phyloP scores from a whole-genome alignment of 2,797 vertebrate genomes.

The Percopsis omiscomaycus region DNA sequence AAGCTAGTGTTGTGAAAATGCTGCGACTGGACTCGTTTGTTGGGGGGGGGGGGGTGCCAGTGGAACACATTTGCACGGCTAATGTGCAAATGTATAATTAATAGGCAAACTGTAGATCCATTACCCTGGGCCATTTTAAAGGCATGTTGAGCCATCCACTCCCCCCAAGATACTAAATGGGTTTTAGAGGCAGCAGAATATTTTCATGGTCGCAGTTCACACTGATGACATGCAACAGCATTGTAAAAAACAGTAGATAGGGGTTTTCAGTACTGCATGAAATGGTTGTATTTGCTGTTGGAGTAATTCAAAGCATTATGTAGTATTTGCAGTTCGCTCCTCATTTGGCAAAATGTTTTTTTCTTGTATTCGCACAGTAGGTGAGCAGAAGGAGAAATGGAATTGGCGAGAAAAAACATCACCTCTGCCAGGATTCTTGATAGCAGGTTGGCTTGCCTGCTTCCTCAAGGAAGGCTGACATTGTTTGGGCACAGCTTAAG shows the following conservation, averaged over 20 bases:
- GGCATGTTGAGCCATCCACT: conserved; percentile 5
- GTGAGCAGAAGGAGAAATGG: too few relatives aligned
- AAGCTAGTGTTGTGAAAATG: conserved; percentile 19
- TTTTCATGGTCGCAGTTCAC: not conserved
- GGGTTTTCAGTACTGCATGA: too few relatives aligned
- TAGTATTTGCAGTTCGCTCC: too few relatives aligned
- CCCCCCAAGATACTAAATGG: conserved; percentile 22
- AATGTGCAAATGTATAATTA: not conserved
- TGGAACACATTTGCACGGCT: too few relatives aligned
- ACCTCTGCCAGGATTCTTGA: too few relatives aligned
- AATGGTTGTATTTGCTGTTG: not conserved
- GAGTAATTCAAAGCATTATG: not conserved
- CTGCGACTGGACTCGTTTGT: not conserved
- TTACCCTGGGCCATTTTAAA: conserved; percentile 13
- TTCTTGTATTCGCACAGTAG: too few relatives aligned
- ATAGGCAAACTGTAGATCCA: conserved; percentile 1
- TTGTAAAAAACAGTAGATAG: not conserved
- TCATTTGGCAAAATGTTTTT: too few relatives aligned
- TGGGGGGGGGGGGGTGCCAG: too few relatives aligned
- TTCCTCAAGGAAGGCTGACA: too few relatives aligned
- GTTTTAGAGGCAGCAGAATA: conserved; percentile 17
- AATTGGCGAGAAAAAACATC: too few relatives aligned
- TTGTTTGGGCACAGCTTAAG: too few relatives aligned
- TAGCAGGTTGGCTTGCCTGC: too few relatives aligned
- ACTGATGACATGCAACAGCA: conserved; percentile 3